A percentile compares a stretch with the other conserved stretches of the same genome.
Evolutionary conservation across 2,888 invertebrate genomes (phyloP).

Genomic region (Cryptocephalus primarius): DNA sequence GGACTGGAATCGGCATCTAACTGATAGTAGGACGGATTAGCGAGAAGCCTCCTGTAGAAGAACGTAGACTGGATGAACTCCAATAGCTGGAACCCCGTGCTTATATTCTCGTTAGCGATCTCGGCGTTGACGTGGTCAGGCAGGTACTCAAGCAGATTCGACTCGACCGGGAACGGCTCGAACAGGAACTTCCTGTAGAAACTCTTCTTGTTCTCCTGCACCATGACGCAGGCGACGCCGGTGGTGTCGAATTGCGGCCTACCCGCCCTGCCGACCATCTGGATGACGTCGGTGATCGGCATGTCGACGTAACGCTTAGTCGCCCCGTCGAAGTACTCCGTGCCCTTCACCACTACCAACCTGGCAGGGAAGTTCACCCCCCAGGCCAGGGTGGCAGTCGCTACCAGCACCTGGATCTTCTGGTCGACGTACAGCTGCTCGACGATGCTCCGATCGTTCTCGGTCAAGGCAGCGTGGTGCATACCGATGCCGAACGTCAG

Average conservation of each 20-base stretch:
- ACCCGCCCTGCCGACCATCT: conserved; percentile 99
- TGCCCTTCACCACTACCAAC: conserved; percentile 88
- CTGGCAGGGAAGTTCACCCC: conserved; percentile 99
- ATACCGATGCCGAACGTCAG: conserved; percentile 96
- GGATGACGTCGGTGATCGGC: conserved; percentile 98
- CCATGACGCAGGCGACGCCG: conserved; percentile 77
- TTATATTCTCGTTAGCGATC: conserved; percentile 90
- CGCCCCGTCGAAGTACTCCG: conserved; percentile 97
- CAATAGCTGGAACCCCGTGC: conserved; percentile 80
- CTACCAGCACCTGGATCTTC: conserved; percentile 92
- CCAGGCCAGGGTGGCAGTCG: conserved; percentile 97
- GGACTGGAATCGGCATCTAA: conserved; percentile 43
- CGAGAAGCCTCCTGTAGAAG: conserved; percentile 83
- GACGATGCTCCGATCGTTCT: conserved; percentile 79
- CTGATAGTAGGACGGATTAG: conserved; percentile 87
- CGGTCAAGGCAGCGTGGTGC: conserved; percentile 96
- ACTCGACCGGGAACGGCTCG: conserved; percentile 99
- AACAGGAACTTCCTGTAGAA: conserved; percentile 99
- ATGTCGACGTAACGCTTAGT: conserved; percentile 95
- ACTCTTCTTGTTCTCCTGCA: conserved; percentile 95
- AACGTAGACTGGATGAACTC: conserved; percentile 99
- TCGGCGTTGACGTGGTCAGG: conserved; percentile 98
- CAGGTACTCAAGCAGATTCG: conserved; percentile 79
- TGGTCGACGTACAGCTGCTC: conserved; percentile 92
- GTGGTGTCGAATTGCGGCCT: conserved; percentile 93